phyloP scores from a whole-genome alignment of 2,888 invertebrate genomes.

The Drosophila maculinotata region DNA sequence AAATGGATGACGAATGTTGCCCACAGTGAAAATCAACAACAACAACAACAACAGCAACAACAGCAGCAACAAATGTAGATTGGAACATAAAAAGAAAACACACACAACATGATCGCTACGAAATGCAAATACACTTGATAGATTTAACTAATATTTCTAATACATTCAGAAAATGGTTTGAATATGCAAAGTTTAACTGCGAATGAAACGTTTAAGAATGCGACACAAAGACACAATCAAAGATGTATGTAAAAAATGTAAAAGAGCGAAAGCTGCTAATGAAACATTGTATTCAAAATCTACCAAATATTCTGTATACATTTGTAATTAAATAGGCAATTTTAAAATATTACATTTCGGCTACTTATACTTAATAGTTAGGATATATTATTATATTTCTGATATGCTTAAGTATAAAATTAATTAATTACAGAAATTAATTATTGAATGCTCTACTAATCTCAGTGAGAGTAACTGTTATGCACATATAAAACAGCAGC shows the following conservation, averaged over 20 bases:
- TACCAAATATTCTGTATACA: no score
- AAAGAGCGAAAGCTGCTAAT: no score
- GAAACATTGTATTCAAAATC: no score
- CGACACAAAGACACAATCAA: not conserved
- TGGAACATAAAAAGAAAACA: slow-evolving; percentile 1
- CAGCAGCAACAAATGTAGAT: not conserved
- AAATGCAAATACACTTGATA: slow-evolving; percentile 9
- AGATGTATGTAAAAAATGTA: no score
- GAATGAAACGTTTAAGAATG: slow-evolving; percentile 5
- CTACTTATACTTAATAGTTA: no score
- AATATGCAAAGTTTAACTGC: not conserved
- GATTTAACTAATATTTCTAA: not conserved
- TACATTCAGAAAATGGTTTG: not conserved
- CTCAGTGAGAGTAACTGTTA: slow-evolving; percentile 19
- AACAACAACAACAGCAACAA: not conserved
- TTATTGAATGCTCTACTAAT: no score
- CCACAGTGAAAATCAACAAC: slow-evolving; percentile 31
- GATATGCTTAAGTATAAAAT: no score
- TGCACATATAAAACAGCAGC: slow-evolving; percentile 20
- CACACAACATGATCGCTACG: not conserved
- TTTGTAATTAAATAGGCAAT: no score
- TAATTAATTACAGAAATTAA: no score
- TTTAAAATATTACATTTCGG: no score
- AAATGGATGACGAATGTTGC: slow-evolving; percentile 51
- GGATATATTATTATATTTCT: no score